phyloP scores from a whole-genome alignment of 2,888 invertebrate genomes.

The Orthosia incerta region DNA sequence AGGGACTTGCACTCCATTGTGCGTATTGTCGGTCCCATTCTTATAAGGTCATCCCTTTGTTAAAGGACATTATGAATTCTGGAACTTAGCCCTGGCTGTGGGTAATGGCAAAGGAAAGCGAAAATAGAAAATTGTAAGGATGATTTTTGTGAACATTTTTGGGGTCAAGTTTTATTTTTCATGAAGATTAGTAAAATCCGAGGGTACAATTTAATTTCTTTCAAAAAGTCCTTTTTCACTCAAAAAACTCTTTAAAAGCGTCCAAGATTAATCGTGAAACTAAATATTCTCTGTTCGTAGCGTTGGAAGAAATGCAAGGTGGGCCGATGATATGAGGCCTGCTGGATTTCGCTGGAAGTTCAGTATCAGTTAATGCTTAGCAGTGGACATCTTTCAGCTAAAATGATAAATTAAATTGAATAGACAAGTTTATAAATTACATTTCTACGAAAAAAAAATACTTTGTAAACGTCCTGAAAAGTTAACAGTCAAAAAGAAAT shows the following conservation, averaged over 20 bases:
- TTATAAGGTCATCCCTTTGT: constrained; percentile 70
- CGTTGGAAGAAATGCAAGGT: too few relatives aligned
- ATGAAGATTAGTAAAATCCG: not conserved
- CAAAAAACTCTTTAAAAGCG: not conserved
- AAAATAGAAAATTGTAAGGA: constrained; percentile 16
- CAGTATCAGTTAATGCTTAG: too few relatives aligned
- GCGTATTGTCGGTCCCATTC: constrained; percentile 60
- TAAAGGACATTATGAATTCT: constrained; percentile 55
- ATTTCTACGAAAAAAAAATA: too few relatives aligned
- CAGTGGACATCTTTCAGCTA: too few relatives aligned
- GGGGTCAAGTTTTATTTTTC: not conserved
- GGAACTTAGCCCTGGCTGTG: constrained; percentile 56
- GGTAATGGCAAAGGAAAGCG: constrained; percentile 46
- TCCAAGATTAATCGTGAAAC: too few relatives aligned
- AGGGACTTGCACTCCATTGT: constrained; percentile 68
- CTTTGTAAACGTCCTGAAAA: not conserved
- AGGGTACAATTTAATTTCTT: not conserved
- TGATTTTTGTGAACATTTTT: not conserved
- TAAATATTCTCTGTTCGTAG: too few relatives aligned
- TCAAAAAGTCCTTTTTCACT: too few relatives aligned
- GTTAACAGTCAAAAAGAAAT: not conserved
- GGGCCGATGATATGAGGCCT: too few relatives aligned
- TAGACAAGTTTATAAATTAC: too few relatives aligned
- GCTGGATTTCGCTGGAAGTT: too few relatives aligned
- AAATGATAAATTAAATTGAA: too few relatives aligned